A percentile compares a stretch with the other conserved stretches of the same genome.
Evolutionary conservation across 2,888 invertebrate genomes (phyloP).

Genomic region (Proisotoma minuta): DNA sequence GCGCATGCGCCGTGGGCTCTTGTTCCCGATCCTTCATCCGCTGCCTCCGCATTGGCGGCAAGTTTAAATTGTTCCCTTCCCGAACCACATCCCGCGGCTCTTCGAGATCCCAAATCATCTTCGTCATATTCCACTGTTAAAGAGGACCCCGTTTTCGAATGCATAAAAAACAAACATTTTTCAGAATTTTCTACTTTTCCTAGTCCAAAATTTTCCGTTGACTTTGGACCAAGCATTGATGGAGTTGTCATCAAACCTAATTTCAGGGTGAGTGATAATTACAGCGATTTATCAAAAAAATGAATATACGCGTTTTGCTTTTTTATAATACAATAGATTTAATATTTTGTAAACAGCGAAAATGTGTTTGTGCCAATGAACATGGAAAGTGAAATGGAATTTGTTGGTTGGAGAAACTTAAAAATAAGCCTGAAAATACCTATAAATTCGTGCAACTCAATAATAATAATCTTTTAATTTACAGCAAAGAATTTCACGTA

Average conservation of each 20-base stretch:
- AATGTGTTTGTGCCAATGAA: neutral
- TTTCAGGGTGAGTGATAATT: constrained; percentile 35
- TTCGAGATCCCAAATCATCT: neutral
- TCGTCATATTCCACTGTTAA: neutral
- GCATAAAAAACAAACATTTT: constrained; percentile 46
- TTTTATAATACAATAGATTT: neutral
- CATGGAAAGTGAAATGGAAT: neutral
- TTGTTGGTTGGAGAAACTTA: no score
- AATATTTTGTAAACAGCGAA: neutral
- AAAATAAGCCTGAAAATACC: no score
- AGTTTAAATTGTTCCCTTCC: constrained; percentile 43
- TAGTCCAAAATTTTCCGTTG: constrained; percentile 44
- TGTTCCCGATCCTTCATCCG: constrained; percentile 59
- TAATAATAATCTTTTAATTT: no score
- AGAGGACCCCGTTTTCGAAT: constrained; percentile 43
- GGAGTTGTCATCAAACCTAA: constrained; percentile 46
- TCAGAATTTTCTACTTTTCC: constrained; percentile 44
- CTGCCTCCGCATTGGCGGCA: constrained; percentile 55
- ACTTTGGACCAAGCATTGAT: constrained; percentile 46
- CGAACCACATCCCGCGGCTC: constrained; percentile 18
- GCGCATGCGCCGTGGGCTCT: constrained; percentile 72
- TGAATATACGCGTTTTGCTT: neutral
- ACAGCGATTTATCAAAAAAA: no score
- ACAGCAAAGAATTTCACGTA: no score
- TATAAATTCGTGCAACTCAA: no score